Evolutionary conservation across 2,888 invertebrate species (phyloP).

Genomic region (Chymomyza fuscimana): DNA sequence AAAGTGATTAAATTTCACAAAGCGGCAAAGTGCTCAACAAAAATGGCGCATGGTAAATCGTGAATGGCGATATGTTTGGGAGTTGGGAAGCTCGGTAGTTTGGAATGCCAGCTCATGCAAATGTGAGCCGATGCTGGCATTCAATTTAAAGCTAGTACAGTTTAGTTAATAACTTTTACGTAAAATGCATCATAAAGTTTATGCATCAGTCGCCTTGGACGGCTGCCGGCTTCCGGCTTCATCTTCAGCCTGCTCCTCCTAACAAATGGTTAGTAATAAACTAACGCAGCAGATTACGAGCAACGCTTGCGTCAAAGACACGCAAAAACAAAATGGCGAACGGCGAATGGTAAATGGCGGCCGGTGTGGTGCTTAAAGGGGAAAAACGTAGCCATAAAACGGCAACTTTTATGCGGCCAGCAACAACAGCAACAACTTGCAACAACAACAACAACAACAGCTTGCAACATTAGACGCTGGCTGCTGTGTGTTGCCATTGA

Average conservation of each 20-base stretch:
- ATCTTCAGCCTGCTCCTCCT: slow-evolving; percentile 12
- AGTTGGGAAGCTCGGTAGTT: too few species aligned
- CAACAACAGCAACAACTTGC: slow-evolving; percentile 3
- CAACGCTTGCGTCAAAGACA: slow-evolving; percentile 9
- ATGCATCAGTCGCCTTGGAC: not conserved
- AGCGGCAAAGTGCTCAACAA: not conserved
- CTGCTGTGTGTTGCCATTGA: slow-evolving; percentile 11
- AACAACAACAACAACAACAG: slow-evolving; percentile 7
- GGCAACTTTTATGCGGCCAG: slow-evolving; percentile 12
- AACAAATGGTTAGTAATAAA: slow-evolving; percentile 64
- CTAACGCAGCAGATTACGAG: slow-evolving; percentile 58
- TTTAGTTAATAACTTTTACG: slow-evolving; percentile 66
- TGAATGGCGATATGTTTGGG: not conserved
- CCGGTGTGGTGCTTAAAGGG: not conserved
- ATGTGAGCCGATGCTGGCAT: slow-evolving; percentile 24
- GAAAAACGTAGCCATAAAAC: slow-evolving; percentile 1
- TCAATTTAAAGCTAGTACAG: slow-evolving; percentile 56
- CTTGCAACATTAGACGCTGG: slow-evolving; percentile 34
- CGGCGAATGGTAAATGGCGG: not conserved
- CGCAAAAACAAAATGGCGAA: not conserved
- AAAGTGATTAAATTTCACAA: slow-evolving; percentile 53
- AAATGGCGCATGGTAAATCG: not conserved
- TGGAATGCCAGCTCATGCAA: not conserved
- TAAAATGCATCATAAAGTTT: slow-evolving; percentile 57
- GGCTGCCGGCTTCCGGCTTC: not conserved